These are phyloP conservation scores for Argya squamiceps DNA, from an alignment of 2,797 vertebrate genomes.

Conservation along the genomic window DNA sequence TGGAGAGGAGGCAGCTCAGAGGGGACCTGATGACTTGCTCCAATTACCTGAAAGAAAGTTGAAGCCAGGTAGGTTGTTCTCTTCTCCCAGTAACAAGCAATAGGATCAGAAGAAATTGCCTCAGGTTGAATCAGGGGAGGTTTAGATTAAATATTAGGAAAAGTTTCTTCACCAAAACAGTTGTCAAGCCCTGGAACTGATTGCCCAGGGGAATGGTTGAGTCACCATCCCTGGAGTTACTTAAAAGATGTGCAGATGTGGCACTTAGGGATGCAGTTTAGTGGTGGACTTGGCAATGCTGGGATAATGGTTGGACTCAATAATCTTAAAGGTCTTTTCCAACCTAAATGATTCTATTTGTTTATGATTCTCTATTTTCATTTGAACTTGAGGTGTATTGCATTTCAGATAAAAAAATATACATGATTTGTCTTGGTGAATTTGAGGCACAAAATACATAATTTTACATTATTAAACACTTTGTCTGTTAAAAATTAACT, in stretches of 20 bases:
- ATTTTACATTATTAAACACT: not conserved
- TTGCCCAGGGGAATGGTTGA: not conserved
- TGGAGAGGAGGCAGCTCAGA: not conserved
- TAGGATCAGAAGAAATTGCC: not conserved
- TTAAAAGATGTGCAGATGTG: not conserved
- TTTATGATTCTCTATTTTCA: not conserved
- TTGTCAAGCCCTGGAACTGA: not conserved
- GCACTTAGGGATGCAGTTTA: not conserved
- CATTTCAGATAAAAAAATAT: not conserved
- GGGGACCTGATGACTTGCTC: not conserved
- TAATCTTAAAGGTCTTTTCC: not conserved
- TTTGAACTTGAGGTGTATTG: not conserved
- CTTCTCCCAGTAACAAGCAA: not conserved
- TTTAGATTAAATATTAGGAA: not conserved
- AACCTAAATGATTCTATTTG: not conserved
- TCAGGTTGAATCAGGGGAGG: not conserved
- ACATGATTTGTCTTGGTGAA: not conserved
- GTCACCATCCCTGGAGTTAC: not conserved
- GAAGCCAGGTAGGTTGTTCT: not conserved
- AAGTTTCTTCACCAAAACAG: not conserved
- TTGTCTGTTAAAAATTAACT: not conserved
- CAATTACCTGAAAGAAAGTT: not conserved
- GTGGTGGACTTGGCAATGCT: not conserved
- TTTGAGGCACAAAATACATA: not conserved
- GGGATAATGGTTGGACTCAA: not conserved